Conservation (phyloP, 2,797 vertebrate species). For the Paguma larvata region DNA sequence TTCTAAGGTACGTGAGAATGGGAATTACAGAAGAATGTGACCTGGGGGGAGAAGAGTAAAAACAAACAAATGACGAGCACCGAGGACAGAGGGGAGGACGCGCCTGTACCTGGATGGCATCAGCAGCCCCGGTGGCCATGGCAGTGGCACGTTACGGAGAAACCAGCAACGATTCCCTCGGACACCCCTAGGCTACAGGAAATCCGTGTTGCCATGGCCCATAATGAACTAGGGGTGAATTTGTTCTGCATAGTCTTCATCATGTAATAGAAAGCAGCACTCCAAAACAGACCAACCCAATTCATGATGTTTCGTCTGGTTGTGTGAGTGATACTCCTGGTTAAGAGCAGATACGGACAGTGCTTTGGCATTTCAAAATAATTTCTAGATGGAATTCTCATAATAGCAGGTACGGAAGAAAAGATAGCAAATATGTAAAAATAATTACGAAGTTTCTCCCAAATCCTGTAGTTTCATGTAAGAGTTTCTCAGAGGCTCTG, state of each 20-base stretch:
- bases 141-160: not conserved
- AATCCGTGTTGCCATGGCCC: too few relatives aligned
- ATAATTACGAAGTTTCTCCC: not conserved
- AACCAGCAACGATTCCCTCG: fast-evolving
- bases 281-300: not conserved
- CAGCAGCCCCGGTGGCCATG: too few relatives aligned
- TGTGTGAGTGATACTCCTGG: fast-evolving
- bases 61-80: not conserved
- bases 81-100: not conserved
- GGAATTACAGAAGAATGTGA: not conserved
- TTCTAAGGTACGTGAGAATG: not conserved
- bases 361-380: not conserved
- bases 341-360: not conserved
- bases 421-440: not conserved
- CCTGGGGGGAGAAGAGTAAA: not conserved
- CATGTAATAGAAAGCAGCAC: not conserved
- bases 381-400: not conserved
- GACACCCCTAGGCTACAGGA: fast-evolving
- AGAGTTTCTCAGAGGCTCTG: not conserved
- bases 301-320: not conserved
- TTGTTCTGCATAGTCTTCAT: fast-evolving
- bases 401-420: not conserved
- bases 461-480: not conserved
- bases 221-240: fast-evolving
- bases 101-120: not conserved